phyloP scores from a whole-genome alignment of 1,140 invertebrate genomes.

The Condylostylus longicornis region DNA sequence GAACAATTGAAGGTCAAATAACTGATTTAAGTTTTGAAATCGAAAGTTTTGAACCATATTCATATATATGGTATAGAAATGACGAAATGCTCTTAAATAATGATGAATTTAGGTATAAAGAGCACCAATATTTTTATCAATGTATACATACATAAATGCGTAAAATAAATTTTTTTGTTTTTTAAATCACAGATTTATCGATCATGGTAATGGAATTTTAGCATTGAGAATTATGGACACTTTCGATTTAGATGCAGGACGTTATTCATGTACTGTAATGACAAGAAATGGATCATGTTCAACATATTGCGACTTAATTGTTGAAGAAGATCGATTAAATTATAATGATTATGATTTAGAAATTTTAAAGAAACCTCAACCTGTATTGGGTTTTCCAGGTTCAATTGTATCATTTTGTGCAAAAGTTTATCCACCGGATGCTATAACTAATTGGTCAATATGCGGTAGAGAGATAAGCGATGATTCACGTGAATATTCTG shows the following conservation, averaged over 20 bases:
- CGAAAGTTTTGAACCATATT: constrained; percentile 41
- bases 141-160: neutral
- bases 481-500: constrained; percentile 27
- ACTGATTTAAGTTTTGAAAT: constrained; percentile 39
- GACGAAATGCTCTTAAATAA: constrained; percentile 49
- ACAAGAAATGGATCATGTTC: constrained; percentile 16
- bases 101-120: constrained; percentile 36
- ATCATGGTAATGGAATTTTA: constrained; percentile 42
- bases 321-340: constrained; percentile 18
- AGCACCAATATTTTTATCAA: neutral
- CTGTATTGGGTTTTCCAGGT: constrained; percentile 17
- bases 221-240: constrained; percentile 48
- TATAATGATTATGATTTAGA: constrained; percentile 14
- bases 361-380: constrained; percentile 22
- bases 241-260: constrained; percentile 50
- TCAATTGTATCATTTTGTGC: constrained; percentile 25
- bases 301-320: constrained; percentile 23
- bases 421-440: constrained; percentile 22
- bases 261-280: constrained; percentile 49
- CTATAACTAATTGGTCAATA: constrained; percentile 21
- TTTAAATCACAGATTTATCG: constrained; percentile 38
- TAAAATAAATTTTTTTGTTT: neutral
- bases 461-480: constrained; percentile 5
- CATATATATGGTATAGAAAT: constrained; percentile 56
- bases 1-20: constrained; percentile 43